Evolutionary conservation across 1,140 invertebrate species (phyloP).

Genomic region (Caligus rogercresseyi): DNA sequence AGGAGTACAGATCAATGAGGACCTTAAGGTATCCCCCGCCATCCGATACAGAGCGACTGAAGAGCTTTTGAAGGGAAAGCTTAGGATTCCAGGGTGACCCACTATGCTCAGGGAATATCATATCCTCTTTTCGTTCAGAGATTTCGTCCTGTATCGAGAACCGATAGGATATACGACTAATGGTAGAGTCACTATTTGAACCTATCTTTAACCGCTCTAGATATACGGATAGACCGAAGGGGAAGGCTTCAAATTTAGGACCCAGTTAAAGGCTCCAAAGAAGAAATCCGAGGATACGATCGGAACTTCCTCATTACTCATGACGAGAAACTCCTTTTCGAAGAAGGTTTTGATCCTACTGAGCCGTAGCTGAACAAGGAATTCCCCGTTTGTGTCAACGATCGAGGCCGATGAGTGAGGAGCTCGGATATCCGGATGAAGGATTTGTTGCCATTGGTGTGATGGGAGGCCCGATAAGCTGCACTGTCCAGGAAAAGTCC

Average conservation of each 20-base stretch:
- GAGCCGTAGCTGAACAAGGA: constrained; percentile 59
- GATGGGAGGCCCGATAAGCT: constrained; percentile 53
- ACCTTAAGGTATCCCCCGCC: constrained; percentile 1
- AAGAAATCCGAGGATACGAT: constrained; percentile 4
- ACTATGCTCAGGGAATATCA: neutral
- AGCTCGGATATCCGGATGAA: constrained; percentile 61
- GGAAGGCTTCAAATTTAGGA: neutral
- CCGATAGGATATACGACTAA: neutral
- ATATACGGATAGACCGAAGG: neutral
- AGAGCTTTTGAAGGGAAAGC: neutral
- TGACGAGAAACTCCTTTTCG: constrained; percentile 45
- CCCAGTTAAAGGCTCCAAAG: constrained; percentile 10
- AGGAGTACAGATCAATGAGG: constrained; percentile 5
- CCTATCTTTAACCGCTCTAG: neutral
- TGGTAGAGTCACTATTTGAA: neutral
- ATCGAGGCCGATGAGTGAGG: constrained; percentile 41
- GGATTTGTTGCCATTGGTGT: constrained; percentile 54
- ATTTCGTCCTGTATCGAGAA: neutral
- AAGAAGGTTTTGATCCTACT: constrained; percentile 55
- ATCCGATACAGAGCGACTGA: neutral
- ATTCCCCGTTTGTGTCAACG: constrained; percentile 62
- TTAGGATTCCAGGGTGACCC: constrained; percentile 1
- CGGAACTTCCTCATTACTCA: neutral
- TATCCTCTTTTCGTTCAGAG: constrained; percentile 3
- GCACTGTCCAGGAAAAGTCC: constrained; percentile 57